These are phyloP conservation scores for Chelonus formosanus DNA, from an alignment of 2,888 invertebrate genomes.

Conservation along the genomic window DNA sequence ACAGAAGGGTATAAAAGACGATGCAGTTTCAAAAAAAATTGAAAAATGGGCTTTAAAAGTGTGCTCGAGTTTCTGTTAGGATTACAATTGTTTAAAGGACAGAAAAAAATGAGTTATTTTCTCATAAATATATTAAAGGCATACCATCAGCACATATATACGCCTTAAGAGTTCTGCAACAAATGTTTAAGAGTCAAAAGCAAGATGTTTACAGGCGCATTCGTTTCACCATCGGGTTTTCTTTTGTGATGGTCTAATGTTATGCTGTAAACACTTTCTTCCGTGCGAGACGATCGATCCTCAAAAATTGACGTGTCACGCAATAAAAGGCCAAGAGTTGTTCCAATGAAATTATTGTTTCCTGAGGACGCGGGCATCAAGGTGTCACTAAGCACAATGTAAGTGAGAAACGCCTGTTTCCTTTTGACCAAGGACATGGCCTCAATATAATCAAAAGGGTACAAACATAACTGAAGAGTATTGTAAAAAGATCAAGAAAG, in stretches of 20 bases:
- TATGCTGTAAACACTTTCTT: conserved; percentile 20
- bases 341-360: conserved; percentile 16
- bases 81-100: too few relatives aligned
- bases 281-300: conserved; percentile 23
- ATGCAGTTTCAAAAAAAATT: too few relatives aligned
- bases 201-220: conserved; percentile 27
- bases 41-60: too few relatives aligned
- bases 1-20: too few relatives aligned
- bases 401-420: conserved; percentile 23
- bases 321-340: conserved; percentile 17
- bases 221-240: conserved; percentile 11
- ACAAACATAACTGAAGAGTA: neutral
- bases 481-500: conserved; percentile 7
- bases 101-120: too few relatives aligned
- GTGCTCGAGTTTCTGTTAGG: too few relatives aligned
- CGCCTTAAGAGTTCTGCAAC: conserved; percentile 6
- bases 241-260: conserved; percentile 22
- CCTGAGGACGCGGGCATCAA: neutral
- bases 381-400: neutral
- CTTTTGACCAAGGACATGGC: conserved; percentile 22
- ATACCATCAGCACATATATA: neutral
- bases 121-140: neutral
- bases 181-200: conserved; percentile 17
- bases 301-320: conserved; percentile 24
- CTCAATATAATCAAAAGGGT: conserved; percentile 3